Conservation (phyloP, 92 coral and sea anemone species). For the Palythoa caribaeorum region DNA sequence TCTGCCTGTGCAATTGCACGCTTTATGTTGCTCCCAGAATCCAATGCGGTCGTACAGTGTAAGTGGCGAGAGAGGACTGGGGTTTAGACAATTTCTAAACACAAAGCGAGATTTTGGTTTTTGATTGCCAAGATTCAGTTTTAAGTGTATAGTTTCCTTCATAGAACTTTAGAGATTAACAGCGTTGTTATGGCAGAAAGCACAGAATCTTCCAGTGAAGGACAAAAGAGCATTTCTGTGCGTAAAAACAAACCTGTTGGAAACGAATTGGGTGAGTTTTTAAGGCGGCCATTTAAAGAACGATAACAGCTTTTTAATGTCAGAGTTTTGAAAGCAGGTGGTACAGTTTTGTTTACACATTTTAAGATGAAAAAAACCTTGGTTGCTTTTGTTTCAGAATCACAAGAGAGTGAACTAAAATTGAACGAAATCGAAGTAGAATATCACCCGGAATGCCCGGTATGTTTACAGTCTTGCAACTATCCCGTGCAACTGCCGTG, state of each 20-base stretch:
- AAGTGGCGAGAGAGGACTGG: constrained; percentile 30
- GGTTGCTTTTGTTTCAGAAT: constrained; percentile 37
- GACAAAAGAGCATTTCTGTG: constrained; percentile 6
- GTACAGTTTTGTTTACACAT: not conserved
- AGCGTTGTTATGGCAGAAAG: constrained; percentile 29
- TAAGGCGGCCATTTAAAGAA: constrained; percentile 16
- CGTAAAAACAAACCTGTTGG: constrained; percentile 9
- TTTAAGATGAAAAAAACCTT: constrained; percentile 1
- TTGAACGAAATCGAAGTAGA: constrained; percentile 81
- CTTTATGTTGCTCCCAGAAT: not conserved
- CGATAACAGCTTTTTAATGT: not conserved
- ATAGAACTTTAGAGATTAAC: not conserved
- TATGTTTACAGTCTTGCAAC: constrained; percentile 85
- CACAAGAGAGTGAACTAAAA: constrained; percentile 48
- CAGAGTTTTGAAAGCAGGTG: constrained; percentile 32
- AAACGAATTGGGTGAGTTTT: constrained; percentile 34
- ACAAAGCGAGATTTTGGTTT: not conserved
- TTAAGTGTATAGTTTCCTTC: not conserved
- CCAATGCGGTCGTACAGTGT: not conserved
- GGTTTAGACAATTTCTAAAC: not conserved
- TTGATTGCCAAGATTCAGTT: not conserved
- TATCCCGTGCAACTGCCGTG: constrained; percentile 95
- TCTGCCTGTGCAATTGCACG: no score
- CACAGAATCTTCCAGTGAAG: constrained; percentile 35
- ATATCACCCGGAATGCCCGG: constrained; percentile 94